Conservation (phyloP, 2,797 vertebrate genomes). For the Acanthis flammea region DNA sequence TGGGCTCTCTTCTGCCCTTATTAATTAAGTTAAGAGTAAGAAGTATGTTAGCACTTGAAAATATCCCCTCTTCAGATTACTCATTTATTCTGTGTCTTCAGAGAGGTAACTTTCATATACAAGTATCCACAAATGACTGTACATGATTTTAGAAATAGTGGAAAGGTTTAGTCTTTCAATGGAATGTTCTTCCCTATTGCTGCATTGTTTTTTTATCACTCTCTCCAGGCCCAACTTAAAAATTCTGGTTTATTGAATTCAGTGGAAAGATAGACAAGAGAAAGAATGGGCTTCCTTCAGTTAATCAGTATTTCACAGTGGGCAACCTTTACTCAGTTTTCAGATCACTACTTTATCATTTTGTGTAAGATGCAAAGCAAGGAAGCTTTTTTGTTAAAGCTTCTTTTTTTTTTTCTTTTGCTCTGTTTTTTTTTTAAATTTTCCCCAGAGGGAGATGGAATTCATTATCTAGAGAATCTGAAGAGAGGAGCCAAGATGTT, state of each 20-base stretch:
- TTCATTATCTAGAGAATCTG: slow-evolving; percentile 62
- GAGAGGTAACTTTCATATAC: slow-evolving; percentile 10
- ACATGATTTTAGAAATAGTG: slow-evolving; percentile 8
- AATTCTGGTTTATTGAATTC: neutral
- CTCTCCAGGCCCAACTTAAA: neutral
- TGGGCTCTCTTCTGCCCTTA: slow-evolving; percentile 51
- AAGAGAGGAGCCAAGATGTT: slow-evolving; percentile 69
- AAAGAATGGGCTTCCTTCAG: slow-evolving; percentile 12
- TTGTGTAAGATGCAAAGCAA: neutral
- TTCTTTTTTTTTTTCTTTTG: neutral
- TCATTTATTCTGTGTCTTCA: slow-evolving; percentile 32
- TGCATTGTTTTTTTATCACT: neutral
- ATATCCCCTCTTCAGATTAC: slow-evolving; percentile 69
- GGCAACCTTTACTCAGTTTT: slow-evolving; percentile 39
- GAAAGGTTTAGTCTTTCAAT: slow-evolving; percentile 22
- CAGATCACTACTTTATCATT: neutral
- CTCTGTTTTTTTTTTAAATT: neutral
- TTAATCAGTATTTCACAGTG: slow-evolving; percentile 2
- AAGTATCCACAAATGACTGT: neutral
- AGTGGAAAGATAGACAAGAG: slow-evolving; percentile 5
- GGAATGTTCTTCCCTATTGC: neutral
- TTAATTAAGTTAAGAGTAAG: slow-evolving; percentile 16
- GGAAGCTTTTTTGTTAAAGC: neutral
- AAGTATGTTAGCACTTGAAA: slow-evolving; percentile 10
- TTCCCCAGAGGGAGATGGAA: neutral